Percentiles rank a stretch among this genome's conserved stretches.
Conservation (phyloP, 1,140 invertebrate genomes). For the Laupala kohalensis region DNA sequence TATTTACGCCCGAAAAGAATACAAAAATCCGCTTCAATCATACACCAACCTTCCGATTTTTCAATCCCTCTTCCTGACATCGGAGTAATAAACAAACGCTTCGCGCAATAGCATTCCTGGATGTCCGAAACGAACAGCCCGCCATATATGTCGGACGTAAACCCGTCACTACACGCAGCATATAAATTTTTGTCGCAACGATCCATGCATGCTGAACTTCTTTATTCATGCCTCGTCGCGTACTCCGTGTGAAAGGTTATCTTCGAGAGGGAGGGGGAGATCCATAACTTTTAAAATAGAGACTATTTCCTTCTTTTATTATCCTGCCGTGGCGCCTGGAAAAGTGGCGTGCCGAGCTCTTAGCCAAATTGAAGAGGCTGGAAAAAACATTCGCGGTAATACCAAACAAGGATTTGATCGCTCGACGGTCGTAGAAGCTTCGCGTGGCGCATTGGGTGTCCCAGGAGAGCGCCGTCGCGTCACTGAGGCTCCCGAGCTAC, state of each 20-base stretch:
- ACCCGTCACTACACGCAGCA: not conserved
- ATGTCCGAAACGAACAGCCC: not conserved
- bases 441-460: no score
- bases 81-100: not conserved
- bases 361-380: not conserved
- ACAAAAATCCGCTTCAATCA: no score
- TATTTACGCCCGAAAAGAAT: no score
- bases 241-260: not conserved
- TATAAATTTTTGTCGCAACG: not conserved
- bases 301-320: not conserved
- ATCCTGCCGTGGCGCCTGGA: not conserved
- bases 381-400: not conserved
- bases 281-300: not conserved
- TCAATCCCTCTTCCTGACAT: no score
- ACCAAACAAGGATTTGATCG: not conserved
- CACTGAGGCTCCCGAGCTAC: no score
- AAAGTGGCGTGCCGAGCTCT: not conserved
- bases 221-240: not conserved
- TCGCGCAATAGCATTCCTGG: not conserved
- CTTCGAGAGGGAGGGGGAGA: no score
- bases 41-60: no score
- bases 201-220: not conserved
- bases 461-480: no score
- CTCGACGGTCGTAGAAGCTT: not conserved
- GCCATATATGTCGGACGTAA: not conserved